Evolutionary conservation across 2,113 vertebrate species (phyloP).

Genomic region (Prolemur simus): DNA sequence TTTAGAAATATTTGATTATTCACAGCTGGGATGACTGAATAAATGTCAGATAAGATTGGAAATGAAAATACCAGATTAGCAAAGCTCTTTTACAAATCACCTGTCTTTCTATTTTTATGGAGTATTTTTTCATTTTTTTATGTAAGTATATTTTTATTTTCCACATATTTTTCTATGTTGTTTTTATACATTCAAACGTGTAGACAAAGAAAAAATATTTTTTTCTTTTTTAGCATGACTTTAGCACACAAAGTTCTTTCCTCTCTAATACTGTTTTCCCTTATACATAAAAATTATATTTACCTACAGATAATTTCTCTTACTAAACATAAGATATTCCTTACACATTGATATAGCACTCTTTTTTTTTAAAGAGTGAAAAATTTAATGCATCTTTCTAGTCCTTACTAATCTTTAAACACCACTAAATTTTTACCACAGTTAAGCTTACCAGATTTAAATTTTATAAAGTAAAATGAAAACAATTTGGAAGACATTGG

Average conservation of each 20-base stretch:
- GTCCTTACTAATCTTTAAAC: conserved; percentile 23
- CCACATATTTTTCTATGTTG: not conserved
- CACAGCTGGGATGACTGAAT: not conserved
- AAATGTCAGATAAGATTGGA: not conserved
- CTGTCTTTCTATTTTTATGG: not conserved
- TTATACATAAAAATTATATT: not conserved
- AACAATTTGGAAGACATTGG: conserved; percentile 67
- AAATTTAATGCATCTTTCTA: not conserved
- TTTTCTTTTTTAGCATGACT: not conserved
- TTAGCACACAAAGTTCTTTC: not conserved
- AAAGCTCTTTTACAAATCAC: not conserved
- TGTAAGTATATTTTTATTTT: not conserved
- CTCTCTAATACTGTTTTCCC: not conserved
- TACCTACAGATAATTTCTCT: not conserved
- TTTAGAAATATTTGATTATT: conserved; percentile 7
- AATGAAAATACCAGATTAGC: not conserved
- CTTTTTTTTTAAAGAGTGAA: not conserved
- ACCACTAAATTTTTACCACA: conserved; percentile 15
- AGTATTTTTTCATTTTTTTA: not conserved
- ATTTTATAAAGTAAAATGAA: conserved; percentile 56
- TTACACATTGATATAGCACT: not conserved
- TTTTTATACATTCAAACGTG: not conserved
- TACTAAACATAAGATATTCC: not conserved
- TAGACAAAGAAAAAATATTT: not conserved
- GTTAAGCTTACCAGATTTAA: conserved; percentile 59